A percentile compares a stretch with the other conserved stretches of the same genome.
Evolutionary conservation across 1,140 invertebrate species (phyloP).

Genomic region (Leptinotarsa lineolata): DNA sequence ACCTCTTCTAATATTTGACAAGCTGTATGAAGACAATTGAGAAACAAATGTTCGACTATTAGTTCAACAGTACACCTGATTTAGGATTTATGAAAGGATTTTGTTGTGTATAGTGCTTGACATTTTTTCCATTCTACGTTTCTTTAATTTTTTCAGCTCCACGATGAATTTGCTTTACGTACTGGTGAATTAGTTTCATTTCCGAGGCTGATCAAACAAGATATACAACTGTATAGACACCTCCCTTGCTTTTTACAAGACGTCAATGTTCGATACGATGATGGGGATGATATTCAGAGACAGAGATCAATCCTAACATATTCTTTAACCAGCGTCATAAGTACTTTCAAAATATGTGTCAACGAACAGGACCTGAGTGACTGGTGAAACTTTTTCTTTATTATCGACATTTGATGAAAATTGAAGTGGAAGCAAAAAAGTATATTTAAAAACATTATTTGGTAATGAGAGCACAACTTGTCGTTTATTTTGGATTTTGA

Average conservation of each 20-base stretch:
- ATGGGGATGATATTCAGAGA: constrained; percentile 19
- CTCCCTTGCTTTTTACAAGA: constrained; percentile 33
- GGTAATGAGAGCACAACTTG: too few relatives aligned
- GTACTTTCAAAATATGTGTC: not conserved
- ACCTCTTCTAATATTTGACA: too few relatives aligned
- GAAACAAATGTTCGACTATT: too few relatives aligned
- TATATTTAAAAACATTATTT: too few relatives aligned
- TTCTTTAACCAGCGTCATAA: constrained; percentile 8
- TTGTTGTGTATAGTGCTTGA: too few relatives aligned
- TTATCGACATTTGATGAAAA: not conserved
- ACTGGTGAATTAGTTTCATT: constrained; percentile 25
- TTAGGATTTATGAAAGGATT: too few relatives aligned
- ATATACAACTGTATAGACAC: constrained; percentile 29
- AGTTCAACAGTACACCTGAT: too few relatives aligned
- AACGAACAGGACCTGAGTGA: constrained; percentile 7
- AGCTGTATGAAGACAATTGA: too few relatives aligned
- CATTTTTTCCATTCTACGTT: too few relatives aligned
- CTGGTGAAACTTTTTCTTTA: not conserved
- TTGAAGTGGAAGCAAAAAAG: too few relatives aligned
- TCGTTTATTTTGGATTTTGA: too few relatives aligned
- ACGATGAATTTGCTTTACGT: constrained; percentile 7
- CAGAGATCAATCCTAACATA: constrained; percentile 32
- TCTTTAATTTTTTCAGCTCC: not conserved
- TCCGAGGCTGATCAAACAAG: constrained; percentile 30
- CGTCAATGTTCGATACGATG: constrained; percentile 26